Conservation (phyloP, 2,797 vertebrate species). For the Myoxocephalus aenaeus region DNA sequence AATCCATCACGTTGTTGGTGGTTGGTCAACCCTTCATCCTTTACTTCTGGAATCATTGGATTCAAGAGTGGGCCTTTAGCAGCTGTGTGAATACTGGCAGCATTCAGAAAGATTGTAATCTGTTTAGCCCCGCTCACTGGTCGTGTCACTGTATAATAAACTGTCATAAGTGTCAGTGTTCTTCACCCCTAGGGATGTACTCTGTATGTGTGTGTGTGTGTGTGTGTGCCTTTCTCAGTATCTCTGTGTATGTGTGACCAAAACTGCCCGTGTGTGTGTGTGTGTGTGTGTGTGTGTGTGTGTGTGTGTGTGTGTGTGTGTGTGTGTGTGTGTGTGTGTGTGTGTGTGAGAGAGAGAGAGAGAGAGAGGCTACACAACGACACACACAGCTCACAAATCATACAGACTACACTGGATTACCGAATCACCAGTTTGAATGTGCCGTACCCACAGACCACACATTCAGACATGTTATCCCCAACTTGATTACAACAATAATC, state of each 20-base stretch:
- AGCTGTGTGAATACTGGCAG: constrained; percentile 51
- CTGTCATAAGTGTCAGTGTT: constrained; percentile 74
- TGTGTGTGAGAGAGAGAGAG: neutral
- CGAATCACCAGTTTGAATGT: constrained; percentile 16
- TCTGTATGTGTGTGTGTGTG: neutral
- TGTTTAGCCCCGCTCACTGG: constrained; percentile 69
- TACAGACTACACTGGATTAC: constrained; percentile 7
- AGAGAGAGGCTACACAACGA: neutral
- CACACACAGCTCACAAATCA: neutral
- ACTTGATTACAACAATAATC: constrained; percentile 51
- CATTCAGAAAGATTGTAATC: constrained; percentile 70
- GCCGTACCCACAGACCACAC: constrained; percentile 43
- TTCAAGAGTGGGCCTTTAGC: constrained; percentile 26
- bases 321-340: neutral
- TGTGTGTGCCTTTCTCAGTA: neutral
- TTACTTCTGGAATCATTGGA: constrained; percentile 16
- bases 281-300: neutral
- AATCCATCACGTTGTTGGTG: neutral
- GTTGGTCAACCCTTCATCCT: constrained; percentile 3
- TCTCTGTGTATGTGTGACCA: neutral
- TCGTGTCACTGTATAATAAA: constrained; percentile 75
- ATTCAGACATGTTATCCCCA: constrained; percentile 27
- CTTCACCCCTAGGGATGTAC: constrained; percentile 54
- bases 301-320: neutral
- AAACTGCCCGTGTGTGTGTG: neutral